Base-by-base conservation (phyloP, 1,140 invertebrate genomes). In the Amyelois transitella region DNA sequence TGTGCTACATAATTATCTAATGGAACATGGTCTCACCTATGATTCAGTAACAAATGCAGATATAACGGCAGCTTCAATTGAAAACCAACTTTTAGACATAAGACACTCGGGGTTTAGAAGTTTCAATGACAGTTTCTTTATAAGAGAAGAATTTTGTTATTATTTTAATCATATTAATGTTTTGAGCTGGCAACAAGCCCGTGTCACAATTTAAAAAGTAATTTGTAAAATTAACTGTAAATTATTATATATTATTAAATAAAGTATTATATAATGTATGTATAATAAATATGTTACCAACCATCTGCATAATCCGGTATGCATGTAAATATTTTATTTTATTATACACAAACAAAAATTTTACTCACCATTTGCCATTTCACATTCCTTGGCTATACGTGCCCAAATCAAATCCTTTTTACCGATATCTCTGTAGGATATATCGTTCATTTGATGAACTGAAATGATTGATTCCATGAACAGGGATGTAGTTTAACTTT, bases 1-100 rank as follows among this genome's bases (percentile, higher is more conserved):
- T 62, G 60, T 69, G 14, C 51, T 75, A 32, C 74, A 77, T 56
- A 77, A 77, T 55, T 77, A 71, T 53, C 64, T 70, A 51, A 47
- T 64, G 19, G 62, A 25, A 60, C 58, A 60, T 52, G 49, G 44
- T 24, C 22, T 24, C 22, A 24, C 22, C 22, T 24, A 24, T 24
- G 22, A 24, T 24, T 24, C 22, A 24, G 22, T 24, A 24, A 24
- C 22, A 24, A 24, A 24, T 24, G 22, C 22, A 24, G 22, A 24
- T 24, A 24, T 24, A 24, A 24, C 22, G 22, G 22, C 22, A 24
- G 22, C 22, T 24, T 24, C 22, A 24, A 24, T 24, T 24, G 22
- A 24, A 24, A 24, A 24, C 22, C 22, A 24, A 24, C 22, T 24
- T 24, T 24, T 24, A 24, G 22, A 24, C 22, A 24, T 24, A 24